Conservation (phyloP, 1,140 invertebrate species). For the Onthophagus taurus region DNA sequence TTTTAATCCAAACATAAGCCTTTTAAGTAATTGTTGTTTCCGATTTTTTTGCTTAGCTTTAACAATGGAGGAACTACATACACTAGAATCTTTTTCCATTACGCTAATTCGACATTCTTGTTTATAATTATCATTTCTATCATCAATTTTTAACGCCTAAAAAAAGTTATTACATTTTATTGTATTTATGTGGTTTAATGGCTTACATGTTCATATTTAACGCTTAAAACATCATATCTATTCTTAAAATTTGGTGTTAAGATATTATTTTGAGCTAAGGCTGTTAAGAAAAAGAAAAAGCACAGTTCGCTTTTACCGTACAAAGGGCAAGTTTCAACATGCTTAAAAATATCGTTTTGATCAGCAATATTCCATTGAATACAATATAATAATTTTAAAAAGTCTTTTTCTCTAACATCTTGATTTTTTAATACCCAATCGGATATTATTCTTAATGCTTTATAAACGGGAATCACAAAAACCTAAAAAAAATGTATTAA, state of each 20-base stretch:
- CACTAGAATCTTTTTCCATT: slow-evolving; percentile 26
- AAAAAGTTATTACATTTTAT: slow-evolving; percentile 6
- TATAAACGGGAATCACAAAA: slow-evolving; percentile 13
- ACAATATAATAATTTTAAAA: slow-evolving; percentile 43
- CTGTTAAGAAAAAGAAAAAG: slow-evolving; percentile 47
- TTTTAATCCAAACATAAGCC: slow-evolving; percentile 33
- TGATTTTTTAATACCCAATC: slow-evolving; percentile 46
- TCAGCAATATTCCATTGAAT: slow-evolving; percentile 41
- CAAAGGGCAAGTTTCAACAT: slow-evolving; percentile 43
- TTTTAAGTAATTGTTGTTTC: slow-evolving; percentile 33
- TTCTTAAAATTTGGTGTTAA: slow-evolving; percentile 43
- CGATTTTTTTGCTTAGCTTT: slow-evolving; percentile 31
- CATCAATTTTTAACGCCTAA: slow-evolving; percentile 22
- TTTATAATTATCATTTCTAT: slow-evolving; percentile 23
- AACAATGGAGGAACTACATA: slow-evolving; percentile 26
- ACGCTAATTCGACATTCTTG: slow-evolving; percentile 25
- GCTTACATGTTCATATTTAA: slow-evolving; percentile 39
- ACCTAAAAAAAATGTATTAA: slow-evolving; percentile 9
- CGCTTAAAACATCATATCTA: slow-evolving; percentile 42
- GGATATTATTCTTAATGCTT: slow-evolving; percentile 41
- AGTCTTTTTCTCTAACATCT: slow-evolving; percentile 40
- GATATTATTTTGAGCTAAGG: slow-evolving; percentile 46
- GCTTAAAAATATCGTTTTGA: slow-evolving; percentile 38
- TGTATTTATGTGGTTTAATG: background rate
- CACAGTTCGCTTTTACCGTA: slow-evolving; percentile 43